These are phyloP conservation scores for Isurus oxyrinchus DNA, from an alignment of 2,113 vertebrate species.

Conservation along the genomic window DNA sequence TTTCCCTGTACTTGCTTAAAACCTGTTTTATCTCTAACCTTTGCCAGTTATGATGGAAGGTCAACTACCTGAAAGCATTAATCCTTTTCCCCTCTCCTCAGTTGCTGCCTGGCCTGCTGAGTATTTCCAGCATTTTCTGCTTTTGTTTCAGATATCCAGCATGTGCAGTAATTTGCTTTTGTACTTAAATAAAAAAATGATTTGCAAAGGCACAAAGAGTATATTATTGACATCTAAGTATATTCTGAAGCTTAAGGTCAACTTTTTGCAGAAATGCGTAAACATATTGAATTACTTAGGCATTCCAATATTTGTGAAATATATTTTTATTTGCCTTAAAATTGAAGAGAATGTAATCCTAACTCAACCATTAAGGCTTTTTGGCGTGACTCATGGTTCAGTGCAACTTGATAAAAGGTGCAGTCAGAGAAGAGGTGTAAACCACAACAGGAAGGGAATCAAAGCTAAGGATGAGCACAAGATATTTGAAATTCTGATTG, in stretches of 20 bases:
- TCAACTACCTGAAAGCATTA: neutral
- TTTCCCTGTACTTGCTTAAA: neutral
- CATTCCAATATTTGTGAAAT: neutral
- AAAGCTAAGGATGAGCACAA: neutral
- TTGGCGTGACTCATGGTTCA: neutral
- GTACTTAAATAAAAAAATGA: neutral
- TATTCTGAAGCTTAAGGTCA: neutral
- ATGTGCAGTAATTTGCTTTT: neutral
- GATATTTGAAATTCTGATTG: neutral
- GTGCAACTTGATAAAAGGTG: neutral
- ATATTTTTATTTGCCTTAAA: neutral
- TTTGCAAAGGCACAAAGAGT: neutral
- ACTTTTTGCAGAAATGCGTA: neutral
- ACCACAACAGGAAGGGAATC: neutral
- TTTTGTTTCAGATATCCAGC: neutral
- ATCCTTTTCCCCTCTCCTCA: neutral
- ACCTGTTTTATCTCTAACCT: neutral
- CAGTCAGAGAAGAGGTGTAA: neutral
- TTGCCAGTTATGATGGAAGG: neutral
- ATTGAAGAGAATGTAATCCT: neutral
- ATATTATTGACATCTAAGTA: neutral
- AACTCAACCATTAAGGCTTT: neutral
- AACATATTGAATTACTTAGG: neutral
- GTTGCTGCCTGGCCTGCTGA: neutral
- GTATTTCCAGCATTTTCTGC: neutral